phyloP scores from a whole-genome alignment of 2,113 vertebrate genomes.

The Barbus barbus region DNA sequence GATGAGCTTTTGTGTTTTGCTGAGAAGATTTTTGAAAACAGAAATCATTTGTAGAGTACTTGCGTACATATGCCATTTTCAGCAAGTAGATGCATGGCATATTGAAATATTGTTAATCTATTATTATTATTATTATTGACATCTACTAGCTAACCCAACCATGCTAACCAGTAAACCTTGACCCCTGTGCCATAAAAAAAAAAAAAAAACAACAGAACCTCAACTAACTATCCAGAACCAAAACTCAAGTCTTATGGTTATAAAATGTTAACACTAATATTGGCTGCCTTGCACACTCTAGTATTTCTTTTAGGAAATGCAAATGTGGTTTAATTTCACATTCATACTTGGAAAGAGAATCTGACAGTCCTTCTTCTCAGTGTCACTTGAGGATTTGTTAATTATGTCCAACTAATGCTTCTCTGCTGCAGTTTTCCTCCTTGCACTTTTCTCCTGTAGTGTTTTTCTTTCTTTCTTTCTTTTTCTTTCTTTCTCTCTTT shows the following conservation, averaged over 20 bases:
- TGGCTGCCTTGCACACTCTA: neutral
- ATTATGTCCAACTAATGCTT: neutral
- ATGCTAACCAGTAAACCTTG: neutral
- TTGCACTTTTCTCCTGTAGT: neutral
- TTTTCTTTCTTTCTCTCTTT: neutral
- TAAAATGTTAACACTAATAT: neutral
- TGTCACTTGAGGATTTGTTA: neutral
- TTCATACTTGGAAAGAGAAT: neutral
- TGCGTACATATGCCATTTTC: neutral
- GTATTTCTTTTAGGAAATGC: neutral
- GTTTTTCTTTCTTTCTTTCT: neutral
- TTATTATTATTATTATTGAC: no score
- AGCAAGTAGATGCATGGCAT: neutral
- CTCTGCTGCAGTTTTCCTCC: neutral
- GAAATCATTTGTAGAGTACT: neutral
- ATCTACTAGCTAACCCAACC: neutral
- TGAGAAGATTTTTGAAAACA: neutral
- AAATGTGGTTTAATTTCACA: slow-evolving; percentile 12
- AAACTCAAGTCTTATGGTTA: neutral
- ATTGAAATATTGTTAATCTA: neutral
- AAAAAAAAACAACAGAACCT: no score
- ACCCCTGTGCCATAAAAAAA: no score
- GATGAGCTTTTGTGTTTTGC: neutral
- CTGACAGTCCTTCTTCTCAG: neutral
- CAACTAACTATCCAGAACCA: neutral